Evolutionary conservation across 92 coral and sea anemone species (phyloP), one percentile per base, ranked within the genome.

Genomic region (Diadumene lineata): DNA sequence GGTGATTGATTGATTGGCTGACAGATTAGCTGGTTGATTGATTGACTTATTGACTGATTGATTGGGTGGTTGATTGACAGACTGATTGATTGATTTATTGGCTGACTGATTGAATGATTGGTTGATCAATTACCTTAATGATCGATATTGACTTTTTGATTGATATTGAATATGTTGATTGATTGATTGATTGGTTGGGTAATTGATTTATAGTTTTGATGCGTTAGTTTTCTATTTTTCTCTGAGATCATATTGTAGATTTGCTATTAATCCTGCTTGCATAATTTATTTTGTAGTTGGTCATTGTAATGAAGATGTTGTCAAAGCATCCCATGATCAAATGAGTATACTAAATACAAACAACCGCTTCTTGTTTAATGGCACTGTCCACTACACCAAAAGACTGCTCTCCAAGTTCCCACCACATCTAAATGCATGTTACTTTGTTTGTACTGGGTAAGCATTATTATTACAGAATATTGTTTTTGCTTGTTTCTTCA

Each of bases 391-490:
- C 22, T 96, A 92, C 80, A 92, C 97, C 7, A 83, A 85, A 57
- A 68, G 99, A 73, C 92, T 96, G 69, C 71, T 82, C 6, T 84
- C 97, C 0, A 96, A 76, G 24, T 63, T 96, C 1, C 99, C 99
- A 1, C 80, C 94, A 26, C 80, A 70, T 29, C 80, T 96, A 34
- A 85, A 77, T 21, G 85, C 84, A 34, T 89, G 96, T 38, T 87
- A 78, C 80, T 92, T 89, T 84, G 94, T 84, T 6, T 96, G 99
- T 69, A 88, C 96, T 28, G 99, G 99, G 99, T 96, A 57, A 79
- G 99, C 84, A 48, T n/a, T 15, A 18, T 38, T 38, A 4, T 38
- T 38, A 38, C 13, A 38, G 13, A 13, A 4, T 38, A 38, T 38
- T 38, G 7, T 38, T n/a, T n/a, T n/a, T n/a, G n/a, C n/a, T n/a